Percentiles rank a stretch among this genome's conserved stretches.
These are phyloP conservation scores for Protaetia brevitarsis DNA, from an alignment of 1,140 invertebrate species.

Conservation along the genomic window DNA sequence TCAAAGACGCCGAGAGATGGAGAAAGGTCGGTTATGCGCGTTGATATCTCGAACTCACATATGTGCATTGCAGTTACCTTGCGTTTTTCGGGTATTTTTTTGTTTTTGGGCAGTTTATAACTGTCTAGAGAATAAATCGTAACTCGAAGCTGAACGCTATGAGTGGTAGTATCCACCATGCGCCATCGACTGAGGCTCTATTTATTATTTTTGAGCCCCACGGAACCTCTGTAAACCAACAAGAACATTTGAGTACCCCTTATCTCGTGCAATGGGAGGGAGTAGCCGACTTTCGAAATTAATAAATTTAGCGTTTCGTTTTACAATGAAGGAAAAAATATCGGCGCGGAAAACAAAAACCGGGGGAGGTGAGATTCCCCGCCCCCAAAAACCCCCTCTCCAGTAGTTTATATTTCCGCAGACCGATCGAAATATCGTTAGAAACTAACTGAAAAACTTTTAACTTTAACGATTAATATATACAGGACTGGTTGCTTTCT, in stretches of 20 bases:
- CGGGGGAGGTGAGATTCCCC: no score
- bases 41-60: constrained; percentile 12
- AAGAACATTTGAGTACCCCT: constrained; percentile 40
- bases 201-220: constrained; percentile 9
- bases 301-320: no score
- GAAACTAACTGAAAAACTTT: no score
- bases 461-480: no score
- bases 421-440: no score
- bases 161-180: constrained; percentile 23
- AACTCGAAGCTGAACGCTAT: constrained; percentile 20
- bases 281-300: constrained; percentile 14
- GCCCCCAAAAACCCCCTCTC: no score
- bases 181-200: constrained; percentile 15
- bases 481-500: no score
- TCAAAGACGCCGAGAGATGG: not conserved
- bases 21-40: not conserved
- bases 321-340: no score
- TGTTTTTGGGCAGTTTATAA: not conserved
- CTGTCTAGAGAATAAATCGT: constrained; percentile 20
- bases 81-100: not conserved
- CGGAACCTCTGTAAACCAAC: constrained; percentile 49
- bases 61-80: constrained; percentile 22
- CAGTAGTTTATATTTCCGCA: no score
- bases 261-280: constrained; percentile 2
- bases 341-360: no score